Conservation (phyloP, 2,113 vertebrate genomes). For the Erinaceus europaeus region DNA sequence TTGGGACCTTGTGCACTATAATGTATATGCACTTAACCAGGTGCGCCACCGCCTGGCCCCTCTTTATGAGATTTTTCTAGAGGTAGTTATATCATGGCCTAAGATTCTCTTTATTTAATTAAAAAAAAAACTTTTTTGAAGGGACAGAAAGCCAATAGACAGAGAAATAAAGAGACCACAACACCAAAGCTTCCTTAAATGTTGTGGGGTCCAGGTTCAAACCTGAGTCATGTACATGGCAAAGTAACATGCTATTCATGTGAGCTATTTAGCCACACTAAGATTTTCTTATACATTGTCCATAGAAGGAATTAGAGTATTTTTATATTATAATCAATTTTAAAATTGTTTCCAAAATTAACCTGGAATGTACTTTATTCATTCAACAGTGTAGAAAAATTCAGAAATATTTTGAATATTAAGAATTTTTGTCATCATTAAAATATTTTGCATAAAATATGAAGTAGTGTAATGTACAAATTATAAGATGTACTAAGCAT, state of each 20-base stretch:
- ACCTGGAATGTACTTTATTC: background rate
- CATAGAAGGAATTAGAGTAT: background rate
- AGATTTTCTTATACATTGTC: too few relatives aligned
- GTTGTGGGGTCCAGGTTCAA: too few relatives aligned
- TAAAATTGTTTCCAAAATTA: conserved; percentile 18
- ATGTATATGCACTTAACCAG: too few relatives aligned
- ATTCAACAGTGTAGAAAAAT: background rate
- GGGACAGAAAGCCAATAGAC: too few relatives aligned
- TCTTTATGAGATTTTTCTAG: background rate
- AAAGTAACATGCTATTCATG: too few relatives aligned
- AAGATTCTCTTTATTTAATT: background rate
- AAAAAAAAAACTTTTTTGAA: too few relatives aligned
- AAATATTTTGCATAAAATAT: background rate
- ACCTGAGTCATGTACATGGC: too few relatives aligned
- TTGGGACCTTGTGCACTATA: too few relatives aligned
- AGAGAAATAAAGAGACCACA: too few relatives aligned
- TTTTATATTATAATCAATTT: background rate
- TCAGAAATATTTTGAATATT: background rate
- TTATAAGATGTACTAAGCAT: background rate
- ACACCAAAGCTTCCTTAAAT: too few relatives aligned
- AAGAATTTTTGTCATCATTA: background rate
- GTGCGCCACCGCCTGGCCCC: too few relatives aligned
- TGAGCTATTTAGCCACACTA: too few relatives aligned
- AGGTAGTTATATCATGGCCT: background rate
- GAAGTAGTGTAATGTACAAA: background rate